Evolutionary conservation across 2,888 invertebrate species (phyloP), one percentile per base, ranked within the genome.

Genomic region (Smittia sp.): DNA sequence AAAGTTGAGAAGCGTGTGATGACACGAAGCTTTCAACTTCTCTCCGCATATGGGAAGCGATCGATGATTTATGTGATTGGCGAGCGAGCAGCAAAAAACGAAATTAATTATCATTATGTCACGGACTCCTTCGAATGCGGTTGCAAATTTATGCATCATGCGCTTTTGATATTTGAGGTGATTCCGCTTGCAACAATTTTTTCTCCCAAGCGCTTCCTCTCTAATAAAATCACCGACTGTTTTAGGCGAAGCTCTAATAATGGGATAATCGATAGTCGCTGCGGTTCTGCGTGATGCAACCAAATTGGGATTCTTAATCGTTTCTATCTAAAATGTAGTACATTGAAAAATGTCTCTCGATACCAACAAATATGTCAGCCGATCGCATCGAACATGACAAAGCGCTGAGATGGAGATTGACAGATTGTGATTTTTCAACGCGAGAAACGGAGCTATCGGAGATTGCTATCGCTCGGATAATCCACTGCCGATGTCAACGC

Each of bases 41-140:
- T 18, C 58, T 46, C 62, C 62, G 20, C 62, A 62, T 18, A 62
- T 62, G 62, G 62, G 11, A 13, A 22, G 62, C 39, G 66, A 66
- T 66, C 66, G 27, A 38, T 66, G 66, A 66, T 66, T 67, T 41
- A 65, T 27, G 18, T 18, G 58, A 58, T 18, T 32, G 65, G 38
- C 32, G 18, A 65, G 41, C 18, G 46, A 67, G 22, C 46, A 41
- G 22, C 24, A 67, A 41, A 15, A 18, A 18, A 67, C n/a, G 15
- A 32, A 38, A 67, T 69, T 69, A 52, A 69, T 69, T 69, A 69
- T 69, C 69, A 69, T 69, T 69, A 54, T 69, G 54, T 69, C 69
- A 69, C 54, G 69, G 69, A 58, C 20, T 58, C 58, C 2, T 58
- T 46, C 46, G 46, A 15, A 13, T 46, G 46, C 39, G 13, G 9